Evolutionary conservation across 2,888 invertebrate genomes (phyloP), one percentile per base, ranked within the genome.

Genomic region (Pachymerium ferrugineum): DNA sequence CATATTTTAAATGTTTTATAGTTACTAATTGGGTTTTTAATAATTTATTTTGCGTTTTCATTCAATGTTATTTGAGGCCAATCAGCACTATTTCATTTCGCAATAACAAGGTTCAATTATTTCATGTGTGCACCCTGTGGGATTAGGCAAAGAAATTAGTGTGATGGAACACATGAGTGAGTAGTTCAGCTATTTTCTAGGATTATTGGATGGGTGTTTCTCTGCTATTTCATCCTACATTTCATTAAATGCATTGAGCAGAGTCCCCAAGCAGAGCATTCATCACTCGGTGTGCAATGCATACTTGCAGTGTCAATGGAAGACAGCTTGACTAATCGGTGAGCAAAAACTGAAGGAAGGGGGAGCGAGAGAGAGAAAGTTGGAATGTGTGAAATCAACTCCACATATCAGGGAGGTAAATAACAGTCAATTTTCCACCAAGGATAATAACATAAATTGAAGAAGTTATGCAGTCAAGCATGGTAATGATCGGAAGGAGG

Each of bases 81-180:
- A 38, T 16, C 38, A 16, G 38, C 16, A 16, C 16, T 16, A 38
- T 38, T 38, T 16, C 16, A 38, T n/a, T n/a, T n/a, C n/a, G n/a
- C n/a, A n/a, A n/a, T 62, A 62, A 62, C 4, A 12, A 62, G 62
- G 28, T 62, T 62, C 62, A 25, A 62, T 62, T 62, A 62, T 62
- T 62, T 62, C 62, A 62, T 62, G n/a, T n/a, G n/a, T n/a, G n/a
- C n/a, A n/a, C n/a, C 62, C 62, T 28, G 10, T 28, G 62, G 62
- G 62, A 62, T 62, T 62, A 62, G 62, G 62, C 62, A 62, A 62
- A 62, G 28, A 62, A 62, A 62, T 62, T 62, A 62, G 62, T 62
- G 62, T 62, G 62, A 62, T 62, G 62, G 62, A 62, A 62, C 62
- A 62, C 62, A 62, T 62, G 62, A 62, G 62, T 62, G n/a, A 62